Evolutionary conservation across 2,888 invertebrate species (phyloP).

Genomic region (Luperina testacea): DNA sequence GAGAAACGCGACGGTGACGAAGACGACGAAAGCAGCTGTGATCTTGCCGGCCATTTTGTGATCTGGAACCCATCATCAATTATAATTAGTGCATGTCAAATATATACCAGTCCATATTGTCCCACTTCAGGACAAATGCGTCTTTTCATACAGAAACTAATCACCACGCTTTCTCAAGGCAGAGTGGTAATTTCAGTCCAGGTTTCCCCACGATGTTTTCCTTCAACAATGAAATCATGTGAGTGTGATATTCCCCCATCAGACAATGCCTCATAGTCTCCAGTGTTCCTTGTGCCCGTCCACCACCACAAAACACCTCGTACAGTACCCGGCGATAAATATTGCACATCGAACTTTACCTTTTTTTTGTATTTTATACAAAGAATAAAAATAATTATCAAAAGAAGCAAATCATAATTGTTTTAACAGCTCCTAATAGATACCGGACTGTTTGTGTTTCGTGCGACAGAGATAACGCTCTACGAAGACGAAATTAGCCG

Average conservation of each 20-base stretch:
- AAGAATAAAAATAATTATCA: no score
- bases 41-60: slow-evolving; percentile 81
- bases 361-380: no score
- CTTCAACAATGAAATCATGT: not conserved
- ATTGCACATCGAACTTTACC: no score
- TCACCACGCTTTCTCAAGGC: not conserved
- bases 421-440: no score
- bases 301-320: not conserved
- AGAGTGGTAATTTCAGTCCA: not conserved
- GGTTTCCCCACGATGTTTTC: not conserved
- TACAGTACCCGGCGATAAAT: no score
- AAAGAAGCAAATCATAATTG: no score
- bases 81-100: not conserved
- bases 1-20: slow-evolving; percentile 74
- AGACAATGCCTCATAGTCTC: not conserved
- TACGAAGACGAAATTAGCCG: no score
- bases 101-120: not conserved
- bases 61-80: slow-evolving; percentile 31
- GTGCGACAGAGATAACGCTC: no score
- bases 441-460: no score
- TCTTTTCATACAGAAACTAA: not conserved
- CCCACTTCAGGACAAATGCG: not conserved
- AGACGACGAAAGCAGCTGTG: slow-evolving; percentile 73
- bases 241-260: not conserved
- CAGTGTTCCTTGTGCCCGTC: not conserved